A percentile compares a stretch with the other conserved stretches of the same genome.
Conservation (phyloP, 2,797 vertebrate genomes). For the Phataginus tetradactyla region DNA sequence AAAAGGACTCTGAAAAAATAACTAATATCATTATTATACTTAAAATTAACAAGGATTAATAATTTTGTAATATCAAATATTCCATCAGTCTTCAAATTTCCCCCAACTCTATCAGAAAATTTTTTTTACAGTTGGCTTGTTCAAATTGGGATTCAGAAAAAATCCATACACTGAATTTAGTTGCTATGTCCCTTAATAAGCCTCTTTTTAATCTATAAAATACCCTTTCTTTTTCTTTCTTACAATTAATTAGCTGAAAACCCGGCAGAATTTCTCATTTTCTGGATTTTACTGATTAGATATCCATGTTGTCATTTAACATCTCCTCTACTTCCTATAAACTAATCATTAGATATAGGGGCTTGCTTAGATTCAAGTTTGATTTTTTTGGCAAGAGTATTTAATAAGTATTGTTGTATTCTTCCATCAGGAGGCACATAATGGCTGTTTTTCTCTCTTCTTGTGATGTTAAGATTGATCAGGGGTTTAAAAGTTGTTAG, state of each 20-base stretch:
- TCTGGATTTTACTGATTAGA: slow-evolving; percentile 19
- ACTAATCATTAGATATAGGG: neutral
- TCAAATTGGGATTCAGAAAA: slow-evolving; percentile 48
- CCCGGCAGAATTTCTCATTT: slow-evolving; percentile 19
- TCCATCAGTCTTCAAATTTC: neutral
- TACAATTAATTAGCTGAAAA: slow-evolving; percentile 32
- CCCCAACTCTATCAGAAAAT: slow-evolving; percentile 18
- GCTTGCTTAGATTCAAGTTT: slow-evolving; percentile 15
- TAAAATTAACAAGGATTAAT: slow-evolving; percentile 51
- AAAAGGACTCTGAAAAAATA: neutral
- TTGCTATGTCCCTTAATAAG: neutral
- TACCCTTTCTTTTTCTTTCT: neutral
- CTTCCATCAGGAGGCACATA: neutral
- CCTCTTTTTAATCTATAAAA: neutral
- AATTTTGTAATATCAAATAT: slow-evolving; percentile 40
- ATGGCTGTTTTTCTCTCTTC: neutral
- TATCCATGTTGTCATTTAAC: neutral
- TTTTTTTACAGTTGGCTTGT: slow-evolving; percentile 32
- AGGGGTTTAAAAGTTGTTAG: neutral
- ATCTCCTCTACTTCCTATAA: slow-evolving; percentile 5
- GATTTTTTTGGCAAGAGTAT: neutral
- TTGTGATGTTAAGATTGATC: neutral
- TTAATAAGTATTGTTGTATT: neutral
- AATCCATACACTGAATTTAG: slow-evolving; percentile 11
- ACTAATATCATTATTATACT: slow-evolving; percentile 3